Evolutionary conservation across 1,140 invertebrate genomes (phyloP), one percentile per base, ranked within the genome.

Genomic region (Radopholus similis): DNA sequence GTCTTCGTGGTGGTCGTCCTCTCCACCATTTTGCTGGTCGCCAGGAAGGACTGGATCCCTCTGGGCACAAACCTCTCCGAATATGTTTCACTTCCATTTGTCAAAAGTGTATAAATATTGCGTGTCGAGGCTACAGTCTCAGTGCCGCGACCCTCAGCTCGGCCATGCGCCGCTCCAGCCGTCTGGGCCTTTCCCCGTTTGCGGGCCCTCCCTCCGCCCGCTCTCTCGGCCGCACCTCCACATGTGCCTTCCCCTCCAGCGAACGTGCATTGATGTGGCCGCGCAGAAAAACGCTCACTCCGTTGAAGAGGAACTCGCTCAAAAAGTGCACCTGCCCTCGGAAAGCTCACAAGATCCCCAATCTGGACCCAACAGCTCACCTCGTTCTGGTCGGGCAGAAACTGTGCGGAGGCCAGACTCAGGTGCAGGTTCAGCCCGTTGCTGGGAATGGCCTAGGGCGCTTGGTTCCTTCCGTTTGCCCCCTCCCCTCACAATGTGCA

Each of bases 351-450:
- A 51, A 51, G 30, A 21, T 51, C 0, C 9, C 9, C 15, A 8
- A 9, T 11, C 13, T 51, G 15, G 21, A 26, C 13, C 18, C 18
- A 42, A 40, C 11, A 42, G 38, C 47, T n/a, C 28, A 60, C 58
- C n/a, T 60, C 58, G 8, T 49, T 60, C 28, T 40, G 58, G 21
- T 60, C 58, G n/a, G 38, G 21, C 47, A 60, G 9, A 13, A 60
- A 21, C 9, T 38, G 40, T 47, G 18, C 28, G 34, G 21, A 28
- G 6, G 26, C 28, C 2, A 60, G 21, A 5, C 11, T 60, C 47
- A 60, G 28, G 30, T 60, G 37, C 3, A 60, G 47, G n/a, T 60
- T 60, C 30, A 60, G 32, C 4, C 58, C 58, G 18, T 60, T 60
- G 38, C 58, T 60, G 3, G 58, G 58, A 42, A 60, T 30, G 38